Percentiles rank a stretch among this genome's conserved stretches.
phyloP scores from a whole-genome alignment of 2,113 vertebrate genomes.

The Campylomormyrus numenius region DNA sequence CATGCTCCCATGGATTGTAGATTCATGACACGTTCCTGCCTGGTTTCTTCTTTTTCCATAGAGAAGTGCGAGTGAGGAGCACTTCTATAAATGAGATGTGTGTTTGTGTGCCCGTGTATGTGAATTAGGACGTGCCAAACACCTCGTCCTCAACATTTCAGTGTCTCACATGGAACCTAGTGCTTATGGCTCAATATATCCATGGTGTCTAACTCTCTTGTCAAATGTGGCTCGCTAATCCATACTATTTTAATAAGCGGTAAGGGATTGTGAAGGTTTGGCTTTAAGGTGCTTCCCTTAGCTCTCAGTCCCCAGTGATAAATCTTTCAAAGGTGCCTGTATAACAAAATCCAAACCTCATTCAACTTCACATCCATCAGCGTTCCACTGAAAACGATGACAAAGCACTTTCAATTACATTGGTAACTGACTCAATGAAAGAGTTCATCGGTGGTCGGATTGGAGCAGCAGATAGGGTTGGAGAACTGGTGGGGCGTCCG shows the following conservation, averaged over 20 bases:
- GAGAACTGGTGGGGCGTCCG: slow-evolving; percentile 55
- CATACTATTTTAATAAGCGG: slow-evolving; percentile 48
- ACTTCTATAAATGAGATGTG: neutral
- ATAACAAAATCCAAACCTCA: slow-evolving; percentile 86
- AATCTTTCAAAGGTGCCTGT: slow-evolving; percentile 69
- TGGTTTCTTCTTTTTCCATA: neutral
- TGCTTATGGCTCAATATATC: neutral
- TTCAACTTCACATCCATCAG: slow-evolving; percentile 85
- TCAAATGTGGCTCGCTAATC: neutral
- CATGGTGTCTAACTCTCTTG: neutral
- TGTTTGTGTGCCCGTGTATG: neutral
- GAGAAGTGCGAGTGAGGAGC: neutral
- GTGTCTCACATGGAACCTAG: neutral
- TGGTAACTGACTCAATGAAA: slow-evolving; percentile 71
- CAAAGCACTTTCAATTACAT: slow-evolving; percentile 80
- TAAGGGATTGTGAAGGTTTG: slow-evolving; percentile 57
- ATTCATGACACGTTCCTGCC: neutral
- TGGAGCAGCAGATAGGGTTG: slow-evolving; percentile 38
- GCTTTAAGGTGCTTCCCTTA: slow-evolving; percentile 69
- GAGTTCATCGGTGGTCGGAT: slow-evolving; percentile 64
- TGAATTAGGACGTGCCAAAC: neutral
- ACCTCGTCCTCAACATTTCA: neutral
- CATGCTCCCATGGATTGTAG: neutral
- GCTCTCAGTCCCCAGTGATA: slow-evolving; percentile 69
- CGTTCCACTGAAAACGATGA: slow-evolving; percentile 80